phyloP scores from a whole-genome alignment of 2,888 invertebrate species.

The Fissipunctia ypsillon region DNA sequence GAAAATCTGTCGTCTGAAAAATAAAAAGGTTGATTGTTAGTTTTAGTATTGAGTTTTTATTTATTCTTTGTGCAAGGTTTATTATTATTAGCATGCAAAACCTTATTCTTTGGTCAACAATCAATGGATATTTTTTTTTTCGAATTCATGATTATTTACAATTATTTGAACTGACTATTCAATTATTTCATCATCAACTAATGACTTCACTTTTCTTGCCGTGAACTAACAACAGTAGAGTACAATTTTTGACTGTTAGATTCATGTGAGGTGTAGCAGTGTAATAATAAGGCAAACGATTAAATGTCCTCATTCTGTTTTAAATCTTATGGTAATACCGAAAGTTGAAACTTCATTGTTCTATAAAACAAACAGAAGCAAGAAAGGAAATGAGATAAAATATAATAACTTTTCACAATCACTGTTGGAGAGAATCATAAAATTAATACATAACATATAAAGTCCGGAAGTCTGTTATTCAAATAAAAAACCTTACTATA shows the following conservation, averaged over 20 bases:
- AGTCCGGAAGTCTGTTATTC: slow-evolving; percentile 23
- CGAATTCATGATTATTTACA: not conserved
- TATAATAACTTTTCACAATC: not conserved
- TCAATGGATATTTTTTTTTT: not conserved
- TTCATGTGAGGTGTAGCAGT: not conserved
- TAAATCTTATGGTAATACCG: not conserved
- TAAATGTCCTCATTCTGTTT: not conserved
- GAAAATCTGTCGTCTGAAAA: slow-evolving; percentile 87
- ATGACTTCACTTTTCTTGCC: not conserved
- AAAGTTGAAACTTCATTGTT: not conserved
- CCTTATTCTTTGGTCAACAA: not conserved
- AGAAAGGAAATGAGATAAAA: not conserved
- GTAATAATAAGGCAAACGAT: not conserved
- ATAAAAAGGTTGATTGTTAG: slow-evolving; percentile 28
- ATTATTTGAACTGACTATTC: not conserved
- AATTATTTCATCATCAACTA: not conserved
- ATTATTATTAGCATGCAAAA: not conserved
- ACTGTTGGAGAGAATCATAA: slow-evolving; percentile 5
- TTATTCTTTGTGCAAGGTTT: not conserved
- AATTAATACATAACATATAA: slow-evolving; percentile 19
- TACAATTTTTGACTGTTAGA: not conserved
- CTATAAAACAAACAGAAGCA: slow-evolving; percentile 4
- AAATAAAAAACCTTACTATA: slow-evolving; percentile 14
- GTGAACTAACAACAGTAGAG: not conserved
- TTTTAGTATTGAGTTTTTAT: not conserved